Evolutionary conservation across 2,113 vertebrate species (phyloP).

Genomic region (Fregetta grallaria): DNA sequence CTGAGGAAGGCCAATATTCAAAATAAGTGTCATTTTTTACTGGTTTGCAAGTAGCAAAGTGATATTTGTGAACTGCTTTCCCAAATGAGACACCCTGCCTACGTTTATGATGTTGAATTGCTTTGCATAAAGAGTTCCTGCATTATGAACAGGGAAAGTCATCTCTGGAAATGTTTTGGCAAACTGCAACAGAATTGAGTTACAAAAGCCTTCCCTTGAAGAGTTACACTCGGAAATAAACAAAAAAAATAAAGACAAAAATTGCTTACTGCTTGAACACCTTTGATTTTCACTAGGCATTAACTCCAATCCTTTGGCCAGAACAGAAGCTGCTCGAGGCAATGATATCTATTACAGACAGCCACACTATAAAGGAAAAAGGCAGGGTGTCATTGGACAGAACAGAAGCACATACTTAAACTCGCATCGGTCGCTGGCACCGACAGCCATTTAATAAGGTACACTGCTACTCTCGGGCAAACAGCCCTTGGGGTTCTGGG

Average conservation of each 20-base stretch:
- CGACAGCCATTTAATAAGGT: background rate
- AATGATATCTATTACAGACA: background rate
- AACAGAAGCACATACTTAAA: background rate
- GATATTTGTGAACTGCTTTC: background rate
- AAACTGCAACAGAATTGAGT: background rate
- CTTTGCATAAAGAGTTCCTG: background rate
- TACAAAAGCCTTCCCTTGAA: background rate
- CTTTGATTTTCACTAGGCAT: background rate
- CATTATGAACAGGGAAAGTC: background rate
- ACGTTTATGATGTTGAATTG: fast-evolving
- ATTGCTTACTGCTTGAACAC: background rate
- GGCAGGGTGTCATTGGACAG: fast-evolving
- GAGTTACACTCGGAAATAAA: no score
- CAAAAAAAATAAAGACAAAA: background rate
- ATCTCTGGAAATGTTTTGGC: background rate
- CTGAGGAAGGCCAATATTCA: background rate
- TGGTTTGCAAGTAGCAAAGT: background rate
- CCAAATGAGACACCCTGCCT: background rate
- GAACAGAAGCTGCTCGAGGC: background rate
- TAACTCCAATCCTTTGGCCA: background rate
- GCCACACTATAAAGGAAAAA: no score
- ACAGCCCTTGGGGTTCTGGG: background rate
- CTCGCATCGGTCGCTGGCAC: fast-evolving
- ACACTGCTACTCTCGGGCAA: fast-evolving
- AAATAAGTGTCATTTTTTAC: background rate